These are phyloP conservation scores for Erebia palarica DNA, from an alignment of 2,888 invertebrate species.

Conservation along the genomic window DNA sequence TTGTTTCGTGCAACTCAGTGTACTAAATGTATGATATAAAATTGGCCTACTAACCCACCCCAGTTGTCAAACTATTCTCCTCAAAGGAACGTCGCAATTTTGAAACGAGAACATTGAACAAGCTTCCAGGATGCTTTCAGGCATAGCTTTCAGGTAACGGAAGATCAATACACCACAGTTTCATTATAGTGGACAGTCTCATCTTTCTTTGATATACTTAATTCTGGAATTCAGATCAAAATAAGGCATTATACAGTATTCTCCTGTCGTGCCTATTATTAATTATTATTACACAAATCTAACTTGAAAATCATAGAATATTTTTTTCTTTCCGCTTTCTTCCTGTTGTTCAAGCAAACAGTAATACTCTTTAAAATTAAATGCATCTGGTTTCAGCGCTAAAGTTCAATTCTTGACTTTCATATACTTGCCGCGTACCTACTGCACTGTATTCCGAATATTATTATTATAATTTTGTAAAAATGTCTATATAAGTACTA, in stretches of 20 bases:
- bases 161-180: constrained; percentile 23
- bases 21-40: not conserved
- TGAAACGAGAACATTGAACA: constrained; percentile 17
- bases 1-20: too few species aligned
- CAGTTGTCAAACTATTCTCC: constrained; percentile 1
- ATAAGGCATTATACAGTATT: not conserved
- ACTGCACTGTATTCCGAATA: too few species aligned
- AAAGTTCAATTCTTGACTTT: too few species aligned
- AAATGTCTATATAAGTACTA: too few species aligned
- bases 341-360: too few species aligned
- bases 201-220: constrained; percentile 8
- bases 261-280: not conserved
- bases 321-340: too few species aligned
- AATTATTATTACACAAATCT: too few species aligned
- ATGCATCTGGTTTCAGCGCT: too few species aligned
- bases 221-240: not conserved
- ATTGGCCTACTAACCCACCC: not conserved
- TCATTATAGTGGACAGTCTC: not conserved
- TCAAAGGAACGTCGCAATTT: constrained; percentile 21
- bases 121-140: constrained; percentile 13
- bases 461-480: too few species aligned
- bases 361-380: too few species aligned
- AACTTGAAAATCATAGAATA: too few species aligned
- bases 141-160: constrained; percentile 27
- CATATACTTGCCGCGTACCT: too few species aligned